phyloP scores from a whole-genome alignment of 2,113 vertebrate genomes.

The Saccopteryx leptura region DNA sequence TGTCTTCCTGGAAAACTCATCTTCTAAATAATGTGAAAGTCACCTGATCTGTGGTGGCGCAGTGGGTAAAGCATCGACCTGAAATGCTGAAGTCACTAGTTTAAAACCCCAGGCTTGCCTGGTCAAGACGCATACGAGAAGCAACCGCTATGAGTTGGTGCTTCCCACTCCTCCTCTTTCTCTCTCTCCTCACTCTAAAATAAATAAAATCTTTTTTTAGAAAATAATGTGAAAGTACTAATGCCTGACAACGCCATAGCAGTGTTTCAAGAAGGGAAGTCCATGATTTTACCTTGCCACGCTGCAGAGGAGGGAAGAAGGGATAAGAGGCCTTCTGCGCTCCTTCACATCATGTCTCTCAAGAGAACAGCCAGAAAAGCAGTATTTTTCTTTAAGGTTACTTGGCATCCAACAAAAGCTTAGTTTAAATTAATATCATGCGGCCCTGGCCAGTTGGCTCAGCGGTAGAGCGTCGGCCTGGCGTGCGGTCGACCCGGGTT shows the following conservation, averaged over 20 bases:
- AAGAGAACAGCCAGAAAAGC: neutral
- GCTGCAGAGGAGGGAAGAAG: neutral
- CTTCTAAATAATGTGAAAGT: neutral
- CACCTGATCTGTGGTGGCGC: too few species aligned
- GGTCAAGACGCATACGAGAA: too few species aligned
- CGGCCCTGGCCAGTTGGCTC: too few species aligned
- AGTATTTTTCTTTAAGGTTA: neutral
- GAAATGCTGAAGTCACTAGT: too few species aligned
- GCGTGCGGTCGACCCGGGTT: too few species aligned
- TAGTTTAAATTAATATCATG: conserved; percentile 34
- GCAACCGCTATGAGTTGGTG: too few species aligned
- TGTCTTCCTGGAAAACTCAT: neutral
- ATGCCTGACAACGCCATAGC: neutral
- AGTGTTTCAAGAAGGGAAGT: neutral
- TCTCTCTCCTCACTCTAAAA: too few species aligned
- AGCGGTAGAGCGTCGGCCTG: too few species aligned
- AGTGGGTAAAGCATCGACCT: too few species aligned
- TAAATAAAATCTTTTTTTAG: too few species aligned
- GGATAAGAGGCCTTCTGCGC: neutral
- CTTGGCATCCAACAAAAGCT: neutral
- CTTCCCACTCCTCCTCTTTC: too few species aligned
- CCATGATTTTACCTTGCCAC: neutral
- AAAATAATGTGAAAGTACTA: neutral
- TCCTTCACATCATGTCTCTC: neutral
- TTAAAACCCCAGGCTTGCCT: too few species aligned